Conservation (phyloP, 2,888 invertebrate species). For the Onchidella celtica region DNA sequence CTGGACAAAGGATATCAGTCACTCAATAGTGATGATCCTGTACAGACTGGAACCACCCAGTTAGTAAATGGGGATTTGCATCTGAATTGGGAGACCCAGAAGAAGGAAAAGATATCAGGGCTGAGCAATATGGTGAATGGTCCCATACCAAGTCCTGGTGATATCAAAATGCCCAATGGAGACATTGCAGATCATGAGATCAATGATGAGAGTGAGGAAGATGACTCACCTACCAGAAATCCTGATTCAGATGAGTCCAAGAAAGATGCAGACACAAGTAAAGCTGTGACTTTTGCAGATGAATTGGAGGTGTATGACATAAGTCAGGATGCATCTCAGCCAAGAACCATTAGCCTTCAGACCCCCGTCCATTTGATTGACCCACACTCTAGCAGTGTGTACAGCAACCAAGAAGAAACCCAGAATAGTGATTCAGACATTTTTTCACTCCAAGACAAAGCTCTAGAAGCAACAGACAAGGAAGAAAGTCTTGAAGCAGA, state of each 20-base stretch:
- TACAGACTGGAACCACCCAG: not conserved
- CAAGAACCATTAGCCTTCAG: constrained; percentile 14
- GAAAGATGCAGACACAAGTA: constrained; percentile 13
- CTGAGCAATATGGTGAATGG: not conserved
- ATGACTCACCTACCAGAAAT: not conserved
- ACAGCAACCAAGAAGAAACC: not conserved
- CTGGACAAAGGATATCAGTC: too few relatives aligned
- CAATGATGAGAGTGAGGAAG: not conserved
- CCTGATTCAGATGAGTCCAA: constrained; percentile 8
- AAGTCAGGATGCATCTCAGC: not conserved
- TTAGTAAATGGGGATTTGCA: not conserved
- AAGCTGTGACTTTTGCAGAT: constrained; percentile 37
- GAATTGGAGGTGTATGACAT: constrained; percentile 21
- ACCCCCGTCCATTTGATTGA: not conserved
- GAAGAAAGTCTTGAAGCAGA: not conserved
- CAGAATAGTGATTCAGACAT: not conserved
- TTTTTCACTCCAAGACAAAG: not conserved
- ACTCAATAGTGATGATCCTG: not conserved
- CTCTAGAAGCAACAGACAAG: not conserved
- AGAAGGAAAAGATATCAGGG: not conserved
- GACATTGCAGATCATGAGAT: not conserved
- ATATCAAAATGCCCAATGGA: not conserved
- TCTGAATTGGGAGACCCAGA: not conserved
- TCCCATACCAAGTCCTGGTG: not conserved
- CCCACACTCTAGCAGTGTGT: not conserved